These are phyloP conservation scores for Isurus oxyrinchus DNA, from an alignment of 2,113 vertebrate species.

Conservation along the genomic window DNA sequence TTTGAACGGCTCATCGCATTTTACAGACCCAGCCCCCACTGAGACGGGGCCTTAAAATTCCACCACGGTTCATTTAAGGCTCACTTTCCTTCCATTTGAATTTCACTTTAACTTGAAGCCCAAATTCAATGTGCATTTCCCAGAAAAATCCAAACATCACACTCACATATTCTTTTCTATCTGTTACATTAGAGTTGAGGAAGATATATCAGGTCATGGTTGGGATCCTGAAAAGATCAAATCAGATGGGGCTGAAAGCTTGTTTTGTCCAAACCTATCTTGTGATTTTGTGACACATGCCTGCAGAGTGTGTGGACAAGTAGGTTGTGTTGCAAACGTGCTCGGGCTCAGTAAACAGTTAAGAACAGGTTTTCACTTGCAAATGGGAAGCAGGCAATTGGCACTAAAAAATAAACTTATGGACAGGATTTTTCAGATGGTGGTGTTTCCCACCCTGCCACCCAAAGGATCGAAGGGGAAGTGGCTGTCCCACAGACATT, in stretches of 20 bases:
- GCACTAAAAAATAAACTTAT: neutral
- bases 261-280: too few species aligned
- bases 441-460: too few species aligned
- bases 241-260: too few species aligned
- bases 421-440: too few species aligned
- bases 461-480: too few species aligned
- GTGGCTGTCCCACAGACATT: too few species aligned
- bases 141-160: neutral
- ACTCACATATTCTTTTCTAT: neutral
- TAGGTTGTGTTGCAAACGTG: neutral
- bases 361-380: neutral
- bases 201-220: too few species aligned
- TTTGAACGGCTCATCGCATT: too few species aligned
- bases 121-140: neutral
- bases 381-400: neutral
- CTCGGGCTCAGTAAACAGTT: neutral
- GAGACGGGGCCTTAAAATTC: too few species aligned
- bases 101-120: neutral
- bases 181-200: neutral
- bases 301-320: neutral
- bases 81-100: neutral
- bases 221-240: too few species aligned
- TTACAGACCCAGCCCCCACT: too few species aligned
- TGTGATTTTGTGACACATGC: neutral
- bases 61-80: neutral